Conservation (phyloP, 2,113 vertebrate genomes). For the Benitochromis conjunctus region DNA sequence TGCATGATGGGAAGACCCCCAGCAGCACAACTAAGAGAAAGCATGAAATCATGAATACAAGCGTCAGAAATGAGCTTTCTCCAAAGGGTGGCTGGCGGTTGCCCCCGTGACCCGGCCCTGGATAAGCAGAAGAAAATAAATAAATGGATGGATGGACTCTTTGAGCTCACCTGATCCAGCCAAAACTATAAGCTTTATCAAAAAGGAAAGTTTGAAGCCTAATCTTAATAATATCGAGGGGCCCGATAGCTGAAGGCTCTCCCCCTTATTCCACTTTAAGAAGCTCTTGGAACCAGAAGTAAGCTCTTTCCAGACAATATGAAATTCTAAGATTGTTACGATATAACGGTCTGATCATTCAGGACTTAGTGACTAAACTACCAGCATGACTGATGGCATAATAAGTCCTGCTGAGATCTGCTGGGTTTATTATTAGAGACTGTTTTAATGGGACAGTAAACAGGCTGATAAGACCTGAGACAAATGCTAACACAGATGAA, state of each 20-base stretch:
- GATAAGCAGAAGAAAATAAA: not conserved
- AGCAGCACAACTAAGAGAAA: not conserved
- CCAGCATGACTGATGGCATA: too few species aligned
- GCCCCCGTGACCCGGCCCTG: accelerated
- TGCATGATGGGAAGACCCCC: not conserved
- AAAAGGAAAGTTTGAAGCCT: not conserved
- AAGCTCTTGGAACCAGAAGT: not conserved
- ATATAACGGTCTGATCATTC: accelerated
- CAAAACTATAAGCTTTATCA: not conserved
- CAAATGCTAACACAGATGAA: not conserved
- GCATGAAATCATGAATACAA: not conserved
- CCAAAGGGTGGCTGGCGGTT: not conserved
- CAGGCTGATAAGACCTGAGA: not conserved
- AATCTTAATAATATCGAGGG: not conserved
- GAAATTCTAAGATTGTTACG: not conserved
- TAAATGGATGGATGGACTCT: not conserved
- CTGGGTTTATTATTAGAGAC: not conserved
- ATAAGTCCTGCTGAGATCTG: not conserved
- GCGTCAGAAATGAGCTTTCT: accelerated
- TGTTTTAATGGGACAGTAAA: not conserved
- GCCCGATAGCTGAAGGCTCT: not conserved
- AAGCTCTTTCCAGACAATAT: not conserved
- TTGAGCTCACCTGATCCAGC: not conserved
- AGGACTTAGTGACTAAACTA: not conserved
- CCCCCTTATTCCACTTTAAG: not conserved